These are phyloP conservation scores for Pagetopsis macropterus DNA, from an alignment of 2,797 vertebrate species.

Conservation along the genomic window DNA sequence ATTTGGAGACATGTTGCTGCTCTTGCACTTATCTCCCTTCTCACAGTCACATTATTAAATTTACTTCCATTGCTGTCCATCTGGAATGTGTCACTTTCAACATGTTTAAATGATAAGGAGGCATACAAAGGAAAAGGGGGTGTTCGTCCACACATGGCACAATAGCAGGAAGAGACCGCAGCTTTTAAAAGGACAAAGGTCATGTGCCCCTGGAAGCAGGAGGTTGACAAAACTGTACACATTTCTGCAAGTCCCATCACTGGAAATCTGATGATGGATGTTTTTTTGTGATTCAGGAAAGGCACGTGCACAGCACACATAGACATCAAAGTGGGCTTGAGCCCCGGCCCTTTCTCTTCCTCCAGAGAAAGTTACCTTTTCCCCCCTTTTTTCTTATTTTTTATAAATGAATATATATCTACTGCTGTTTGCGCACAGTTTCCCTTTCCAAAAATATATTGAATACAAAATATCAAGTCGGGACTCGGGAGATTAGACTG, in stretches of 20 bases:
- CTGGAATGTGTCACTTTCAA: constrained; percentile 36
- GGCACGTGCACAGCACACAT: no score
- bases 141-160: constrained; percentile 44
- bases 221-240: neutral
- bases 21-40: constrained; percentile 17
- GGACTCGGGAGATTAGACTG: no score
- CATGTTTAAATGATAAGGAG: constrained; percentile 30
- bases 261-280: constrained; percentile 51
- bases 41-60: constrained; percentile 20
- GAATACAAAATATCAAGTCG: no score
- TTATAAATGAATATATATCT: no score
- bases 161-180: constrained; percentile 72
- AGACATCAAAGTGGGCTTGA: no score
- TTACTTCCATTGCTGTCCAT: constrained; percentile 23
- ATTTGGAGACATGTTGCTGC: constrained; percentile 23
- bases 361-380: no score
- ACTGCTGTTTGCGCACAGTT: no score
- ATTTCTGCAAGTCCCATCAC: constrained; percentile 62
- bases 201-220: constrained; percentile 35
- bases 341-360: no score
- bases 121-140: constrained; percentile 10
- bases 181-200: constrained; percentile 50
- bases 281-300: constrained; percentile 1
- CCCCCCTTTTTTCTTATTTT: no score
- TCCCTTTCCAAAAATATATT: no score